These are phyloP conservation scores for Zaprionus ghesquierei DNA, from an alignment of 1,140 invertebrate genomes.

Conservation along the genomic window DNA sequence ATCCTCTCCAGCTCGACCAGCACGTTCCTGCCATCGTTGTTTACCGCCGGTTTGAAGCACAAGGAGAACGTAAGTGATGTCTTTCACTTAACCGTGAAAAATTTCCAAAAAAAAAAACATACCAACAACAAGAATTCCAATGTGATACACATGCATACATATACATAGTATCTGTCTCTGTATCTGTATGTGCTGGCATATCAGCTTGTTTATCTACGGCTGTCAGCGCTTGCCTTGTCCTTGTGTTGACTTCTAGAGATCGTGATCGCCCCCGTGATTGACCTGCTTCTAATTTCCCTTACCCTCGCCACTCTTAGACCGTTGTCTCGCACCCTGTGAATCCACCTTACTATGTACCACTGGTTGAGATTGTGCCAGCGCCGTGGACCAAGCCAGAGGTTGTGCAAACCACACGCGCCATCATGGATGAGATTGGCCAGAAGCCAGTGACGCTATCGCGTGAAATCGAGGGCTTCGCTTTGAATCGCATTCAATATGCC, in stretches of 20 bases:
- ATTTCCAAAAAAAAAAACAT: not conserved
- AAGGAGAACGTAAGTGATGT: constrained; percentile 85
- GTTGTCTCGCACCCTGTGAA: constrained; percentile 95
- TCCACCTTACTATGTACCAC: constrained; percentile 96
- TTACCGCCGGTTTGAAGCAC: constrained; percentile 91
- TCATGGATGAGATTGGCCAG: constrained; percentile 96
- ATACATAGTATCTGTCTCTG: not conserved
- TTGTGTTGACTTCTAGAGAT: constrained; percentile 9
- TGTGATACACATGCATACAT: not conserved
- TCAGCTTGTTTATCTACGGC: constrained; percentile 13
- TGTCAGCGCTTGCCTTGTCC: not conserved
- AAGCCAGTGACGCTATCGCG: constrained; percentile 92
- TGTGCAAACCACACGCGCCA: constrained; percentile 85
- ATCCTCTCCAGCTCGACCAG: constrained; percentile 96
- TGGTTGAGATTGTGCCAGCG: constrained; percentile 97
- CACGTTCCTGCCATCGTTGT: constrained; percentile 93
- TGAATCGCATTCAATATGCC: constrained; percentile 98
- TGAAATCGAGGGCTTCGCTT: constrained; percentile 95
- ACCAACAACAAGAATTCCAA: not conserved
- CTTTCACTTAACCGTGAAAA: constrained; percentile 24
- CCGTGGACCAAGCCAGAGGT: constrained; percentile 90
- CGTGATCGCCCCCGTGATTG: not conserved
- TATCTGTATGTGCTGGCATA: not conserved
- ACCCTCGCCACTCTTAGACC: constrained; percentile 48
- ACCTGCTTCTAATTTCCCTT: not conserved